These are phyloP conservation scores for Sebastes taczanowskii DNA, from an alignment of 2,797 vertebrate species.

Conservation along the genomic window DNA sequence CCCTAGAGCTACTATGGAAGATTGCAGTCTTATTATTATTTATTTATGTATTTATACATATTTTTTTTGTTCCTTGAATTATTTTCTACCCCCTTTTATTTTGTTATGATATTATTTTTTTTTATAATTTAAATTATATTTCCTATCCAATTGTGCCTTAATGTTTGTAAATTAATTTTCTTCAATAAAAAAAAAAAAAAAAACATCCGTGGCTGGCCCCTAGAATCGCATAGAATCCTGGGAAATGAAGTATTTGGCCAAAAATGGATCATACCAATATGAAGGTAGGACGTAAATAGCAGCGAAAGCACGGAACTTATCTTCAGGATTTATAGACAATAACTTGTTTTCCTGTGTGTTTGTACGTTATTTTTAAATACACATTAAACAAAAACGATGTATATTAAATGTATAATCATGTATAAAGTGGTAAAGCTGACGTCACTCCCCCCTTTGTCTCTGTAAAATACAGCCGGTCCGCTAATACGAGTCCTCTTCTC, in stretches of 20 bases:
- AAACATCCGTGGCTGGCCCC: too few species aligned
- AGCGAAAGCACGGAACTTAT: background rate
- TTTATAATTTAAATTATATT: too few species aligned
- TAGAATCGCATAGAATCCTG: slow-evolving; percentile 3
- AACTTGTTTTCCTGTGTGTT: rapidly evolving
- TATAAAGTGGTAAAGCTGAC: background rate
- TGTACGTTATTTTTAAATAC: rapidly evolving
- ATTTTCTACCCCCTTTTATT: too few species aligned
- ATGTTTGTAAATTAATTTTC: too few species aligned
- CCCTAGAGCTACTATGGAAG: too few species aligned
- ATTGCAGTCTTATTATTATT: too few species aligned
- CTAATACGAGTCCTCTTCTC: slow-evolving; percentile 54
- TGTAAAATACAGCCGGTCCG: slow-evolving; percentile 26
- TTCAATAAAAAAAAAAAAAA: too few species aligned
- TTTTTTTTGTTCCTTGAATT: too few species aligned
- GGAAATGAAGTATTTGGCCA: slow-evolving; percentile 57
- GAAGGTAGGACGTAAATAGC: background rate
- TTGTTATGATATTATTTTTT: too few species aligned
- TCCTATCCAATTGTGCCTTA: too few species aligned
- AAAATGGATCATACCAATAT: slow-evolving; percentile 63
- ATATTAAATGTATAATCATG: rapidly evolving
- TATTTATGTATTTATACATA: too few species aligned
- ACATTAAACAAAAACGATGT: rapidly evolving
- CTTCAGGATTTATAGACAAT: rapidly evolving
- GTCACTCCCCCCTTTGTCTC: background rate